Conservation (phyloP, 1,140 invertebrate genomes). For the Brachionus koreanus region DNA sequence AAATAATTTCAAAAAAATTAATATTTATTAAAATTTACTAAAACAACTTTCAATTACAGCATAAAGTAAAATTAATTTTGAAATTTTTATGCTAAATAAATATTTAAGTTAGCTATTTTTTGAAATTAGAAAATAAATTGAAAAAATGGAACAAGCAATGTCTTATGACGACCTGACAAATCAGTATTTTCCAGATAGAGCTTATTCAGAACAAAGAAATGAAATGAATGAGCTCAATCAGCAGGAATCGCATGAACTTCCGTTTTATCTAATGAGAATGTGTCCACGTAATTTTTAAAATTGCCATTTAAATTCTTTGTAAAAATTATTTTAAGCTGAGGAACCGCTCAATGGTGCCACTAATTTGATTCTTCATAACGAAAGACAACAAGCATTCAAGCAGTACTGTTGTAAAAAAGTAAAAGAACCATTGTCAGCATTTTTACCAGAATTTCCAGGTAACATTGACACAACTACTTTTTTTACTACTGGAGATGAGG, state of each 20-base stretch:
- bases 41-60: background rate
- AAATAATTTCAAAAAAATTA: background rate
- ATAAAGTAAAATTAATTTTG: constrained; percentile 6
- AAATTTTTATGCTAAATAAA: constrained; percentile 30
- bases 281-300: background rate
- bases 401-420: constrained; percentile 44
- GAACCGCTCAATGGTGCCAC: constrained; percentile 28
- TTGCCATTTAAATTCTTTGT: background rate
- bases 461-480: constrained; percentile 25
- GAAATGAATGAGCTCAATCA: background rate
- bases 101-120: constrained; percentile 12
- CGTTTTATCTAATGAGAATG: constrained; percentile 12
- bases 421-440: constrained; percentile 40
- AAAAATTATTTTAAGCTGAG: background rate
- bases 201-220: background rate
- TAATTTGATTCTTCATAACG: constrained; percentile 31
- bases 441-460: constrained; percentile 42
- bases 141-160: constrained; percentile 23
- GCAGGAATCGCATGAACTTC: constrained; percentile 6
- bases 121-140: background rate
- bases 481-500: constrained; percentile 10
- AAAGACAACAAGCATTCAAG: constrained; percentile 43
- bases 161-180: constrained; percentile 12
- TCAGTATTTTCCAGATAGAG: background rate
- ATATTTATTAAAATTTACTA: background rate